phyloP scores from a whole-genome alignment of 1,140 invertebrate species.

The Drosophila saltans region DNA sequence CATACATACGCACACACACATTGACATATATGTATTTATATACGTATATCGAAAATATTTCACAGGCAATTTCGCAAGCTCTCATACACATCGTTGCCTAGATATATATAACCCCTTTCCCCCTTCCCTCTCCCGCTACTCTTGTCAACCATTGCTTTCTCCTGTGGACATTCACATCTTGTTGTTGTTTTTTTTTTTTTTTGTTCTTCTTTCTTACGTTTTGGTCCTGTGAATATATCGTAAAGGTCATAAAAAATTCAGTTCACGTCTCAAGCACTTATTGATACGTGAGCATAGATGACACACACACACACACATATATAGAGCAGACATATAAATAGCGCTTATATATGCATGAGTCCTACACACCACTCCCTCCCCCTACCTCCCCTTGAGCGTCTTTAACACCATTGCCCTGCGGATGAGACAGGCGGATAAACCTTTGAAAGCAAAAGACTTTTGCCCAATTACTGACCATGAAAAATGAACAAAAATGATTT shows the following conservation, averaged over 20 bases:
- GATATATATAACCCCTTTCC: slow-evolving; percentile 15
- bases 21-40: slow-evolving; percentile 12
- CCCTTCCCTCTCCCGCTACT: too few relatives aligned
- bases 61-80: slow-evolving; percentile 74
- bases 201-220: slow-evolving; percentile 15
- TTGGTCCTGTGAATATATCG: slow-evolving; percentile 44
- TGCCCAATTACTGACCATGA: slow-evolving; percentile 73
- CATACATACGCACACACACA: not conserved
- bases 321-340: slow-evolving; percentile 52
- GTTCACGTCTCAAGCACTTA: slow-evolving; percentile 78
- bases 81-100: slow-evolving; percentile 50
- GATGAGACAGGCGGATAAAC: not conserved
- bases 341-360: slow-evolving; percentile 73
- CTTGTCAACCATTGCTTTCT: not conserved
- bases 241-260: slow-evolving; percentile 74
- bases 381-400: not conserved
- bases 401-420: not conserved
- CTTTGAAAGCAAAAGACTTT: slow-evolving; percentile 23
- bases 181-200: not conserved
- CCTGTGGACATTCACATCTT: slow-evolving; percentile 6
- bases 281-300: slow-evolving; percentile 79
- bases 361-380: not conserved
- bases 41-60: slow-evolving; percentile 62
- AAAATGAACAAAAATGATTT: slow-evolving; percentile 56
- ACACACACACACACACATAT: slow-evolving; percentile 40